Percentiles rank a stretch among this genome's conserved stretches.
These are phyloP conservation scores for Uloborus diversus DNA, from an alignment of 1,140 invertebrate species.

Conservation along the genomic window DNA sequence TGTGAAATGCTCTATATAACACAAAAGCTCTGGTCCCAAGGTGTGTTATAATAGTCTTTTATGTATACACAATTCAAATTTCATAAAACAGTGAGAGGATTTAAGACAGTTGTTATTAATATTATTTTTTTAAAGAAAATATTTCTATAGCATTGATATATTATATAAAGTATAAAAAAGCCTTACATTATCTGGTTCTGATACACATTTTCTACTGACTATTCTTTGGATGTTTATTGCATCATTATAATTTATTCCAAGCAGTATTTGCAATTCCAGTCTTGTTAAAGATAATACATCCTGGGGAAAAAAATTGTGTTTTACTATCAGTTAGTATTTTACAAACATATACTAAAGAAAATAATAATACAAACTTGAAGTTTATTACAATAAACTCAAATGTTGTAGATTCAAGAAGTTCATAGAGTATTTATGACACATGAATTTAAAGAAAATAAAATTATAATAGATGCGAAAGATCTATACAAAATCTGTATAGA, in stretches of 20 bases:
- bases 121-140: background rate
- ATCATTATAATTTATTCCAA: slow-evolving; percentile 14
- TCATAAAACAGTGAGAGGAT: background rate
- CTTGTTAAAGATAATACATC: slow-evolving; percentile 25
- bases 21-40: background rate
- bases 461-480: too few relatives aligned
- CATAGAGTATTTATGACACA: background rate
- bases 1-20: background rate
- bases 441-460: too few relatives aligned
- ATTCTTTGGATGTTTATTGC: background rate
- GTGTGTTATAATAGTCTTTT: background rate
- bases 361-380: background rate
- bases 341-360: background rate
- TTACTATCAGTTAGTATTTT: background rate
- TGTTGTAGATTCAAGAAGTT: background rate
- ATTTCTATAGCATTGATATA: background rate
- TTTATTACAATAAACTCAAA: background rate
- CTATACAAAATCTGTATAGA: too few relatives aligned
- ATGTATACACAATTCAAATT: background rate
- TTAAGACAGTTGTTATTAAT: background rate
- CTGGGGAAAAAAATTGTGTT: background rate
- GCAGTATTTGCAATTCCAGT: slow-evolving; percentile 14
- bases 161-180: background rate
- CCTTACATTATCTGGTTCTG: slow-evolving; percentile 26
- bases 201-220: slow-evolving; percentile 9